These are phyloP conservation scores for Coreius guichenoti DNA, from an alignment of 2,797 vertebrate genomes.

Conservation along the genomic window DNA sequence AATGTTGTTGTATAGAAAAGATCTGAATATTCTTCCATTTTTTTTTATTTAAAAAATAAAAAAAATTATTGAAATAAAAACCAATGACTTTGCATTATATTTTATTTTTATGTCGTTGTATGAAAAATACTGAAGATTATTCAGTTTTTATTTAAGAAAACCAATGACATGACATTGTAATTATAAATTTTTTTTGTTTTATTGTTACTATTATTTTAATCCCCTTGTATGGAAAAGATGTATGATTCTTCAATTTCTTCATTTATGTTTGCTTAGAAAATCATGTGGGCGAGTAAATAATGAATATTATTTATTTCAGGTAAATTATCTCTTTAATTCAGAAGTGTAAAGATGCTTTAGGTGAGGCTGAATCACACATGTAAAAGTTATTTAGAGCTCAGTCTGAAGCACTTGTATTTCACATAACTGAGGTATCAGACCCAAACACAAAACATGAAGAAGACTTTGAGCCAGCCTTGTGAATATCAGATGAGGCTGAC, in stretches of 20 bases:
- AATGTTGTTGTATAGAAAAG: neutral
- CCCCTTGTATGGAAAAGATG: neutral
- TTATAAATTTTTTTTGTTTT: neutral
- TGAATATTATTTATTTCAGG: neutral
- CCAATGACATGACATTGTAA: neutral
- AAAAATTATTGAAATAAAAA: neutral
- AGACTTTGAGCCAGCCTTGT: neutral
- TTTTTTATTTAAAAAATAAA: neutral
- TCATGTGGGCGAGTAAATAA: neutral
- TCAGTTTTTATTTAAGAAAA: neutral
- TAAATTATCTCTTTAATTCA: neutral
- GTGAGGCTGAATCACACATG: constrained; percentile 18
- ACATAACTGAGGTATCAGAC: neutral
- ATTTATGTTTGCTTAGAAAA: neutral
- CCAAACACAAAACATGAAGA: constrained; percentile 19
- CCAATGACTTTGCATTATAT: neutral
- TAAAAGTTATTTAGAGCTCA: constrained; percentile 27
- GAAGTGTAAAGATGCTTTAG: neutral
- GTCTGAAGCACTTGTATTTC: constrained; percentile 27
- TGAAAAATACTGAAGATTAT: neutral
- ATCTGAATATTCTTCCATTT: neutral
- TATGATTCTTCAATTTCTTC: neutral
- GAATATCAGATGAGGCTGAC: constrained; percentile 17
- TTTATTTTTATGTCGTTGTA: neutral
- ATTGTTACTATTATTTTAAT: neutral